Conservation (phyloP, 2,888 invertebrate species). For the Tridacna crocea region DNA sequence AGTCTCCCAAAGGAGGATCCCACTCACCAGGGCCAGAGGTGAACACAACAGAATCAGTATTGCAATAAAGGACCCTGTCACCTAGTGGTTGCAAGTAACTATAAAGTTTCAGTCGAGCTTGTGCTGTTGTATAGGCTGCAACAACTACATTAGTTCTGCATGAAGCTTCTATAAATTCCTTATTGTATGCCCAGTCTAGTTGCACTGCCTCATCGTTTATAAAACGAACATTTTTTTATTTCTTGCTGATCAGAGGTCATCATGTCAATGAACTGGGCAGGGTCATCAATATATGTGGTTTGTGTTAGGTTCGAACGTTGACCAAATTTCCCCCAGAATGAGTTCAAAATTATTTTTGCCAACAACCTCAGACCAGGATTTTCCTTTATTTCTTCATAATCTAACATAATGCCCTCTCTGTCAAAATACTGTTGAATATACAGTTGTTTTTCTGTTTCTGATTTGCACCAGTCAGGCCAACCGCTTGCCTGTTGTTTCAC, state of each 20-base stretch:
- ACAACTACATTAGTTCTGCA: slow-evolving; percentile 41
- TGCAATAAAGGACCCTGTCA: slow-evolving; percentile 13
- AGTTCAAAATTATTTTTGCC: slow-evolving; percentile 38
- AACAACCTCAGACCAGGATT: slow-evolving; percentile 35
- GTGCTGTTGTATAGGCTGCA: slow-evolving; percentile 25
- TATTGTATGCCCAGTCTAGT: not conserved
- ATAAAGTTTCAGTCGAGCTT: slow-evolving; percentile 43
- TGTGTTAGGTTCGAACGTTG: slow-evolving; percentile 37
- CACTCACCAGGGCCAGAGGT: slow-evolving; percentile 24
- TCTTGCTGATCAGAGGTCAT: slow-evolving; percentile 37
- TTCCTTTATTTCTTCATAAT: slow-evolving; percentile 25
- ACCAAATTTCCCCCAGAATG: slow-evolving; percentile 47
- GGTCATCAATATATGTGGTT: slow-evolving; percentile 15
- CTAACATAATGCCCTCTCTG: slow-evolving; percentile 28
- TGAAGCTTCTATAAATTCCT: slow-evolving; percentile 39
- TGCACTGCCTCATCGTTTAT: slow-evolving; percentile 9
- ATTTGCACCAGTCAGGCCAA: slow-evolving; percentile 41
- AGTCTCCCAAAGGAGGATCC: slow-evolving; percentile 72
- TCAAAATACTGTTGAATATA: slow-evolving; percentile 62
- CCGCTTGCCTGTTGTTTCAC: not conserved
- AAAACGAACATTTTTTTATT: slow-evolving; percentile 32
- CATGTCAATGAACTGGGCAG: slow-evolving; percentile 30
- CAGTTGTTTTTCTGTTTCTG: slow-evolving; percentile 54
- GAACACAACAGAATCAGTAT: too few relatives aligned
- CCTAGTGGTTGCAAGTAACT: slow-evolving; percentile 1